A percentile compares a stretch with the other conserved stretches of the same genome.
Evolutionary conservation across 1,140 invertebrate genomes (phyloP).

Genomic region (Hydropsyche tenuis): DNA sequence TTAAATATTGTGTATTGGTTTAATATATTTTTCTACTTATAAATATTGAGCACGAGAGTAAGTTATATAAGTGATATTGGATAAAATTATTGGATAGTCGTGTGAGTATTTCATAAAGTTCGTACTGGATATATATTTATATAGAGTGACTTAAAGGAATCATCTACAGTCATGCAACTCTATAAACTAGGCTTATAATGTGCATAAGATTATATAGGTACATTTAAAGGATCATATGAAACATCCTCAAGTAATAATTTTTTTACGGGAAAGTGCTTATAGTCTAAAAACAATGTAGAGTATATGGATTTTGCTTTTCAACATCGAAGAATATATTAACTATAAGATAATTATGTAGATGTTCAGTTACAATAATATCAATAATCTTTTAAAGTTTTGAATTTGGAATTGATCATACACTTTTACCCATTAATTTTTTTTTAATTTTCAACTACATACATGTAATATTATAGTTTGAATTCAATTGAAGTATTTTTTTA

Average conservation of each 20-base stretch:
- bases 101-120: background rate
- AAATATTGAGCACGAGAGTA: slow-evolving; percentile 12
- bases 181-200: slow-evolving; percentile 9
- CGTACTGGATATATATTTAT: background rate
- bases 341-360: too few species aligned
- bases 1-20: background rate
- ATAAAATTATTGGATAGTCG: background rate
- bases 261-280: too few species aligned
- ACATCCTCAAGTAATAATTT: too few species aligned
- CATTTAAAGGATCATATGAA: too few species aligned
- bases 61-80: background rate
- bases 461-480: slow-evolving; percentile 5
- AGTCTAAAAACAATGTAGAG: background rate
- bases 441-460: too few species aligned
- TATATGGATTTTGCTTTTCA: background rate
- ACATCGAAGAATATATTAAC: background rate
- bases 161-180: slow-evolving; percentile 19
- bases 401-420: too few species aligned
- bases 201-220: background rate
- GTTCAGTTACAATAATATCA: too few species aligned
- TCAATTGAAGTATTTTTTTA: too few species aligned
- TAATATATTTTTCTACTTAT: background rate
- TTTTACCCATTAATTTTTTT: too few species aligned
- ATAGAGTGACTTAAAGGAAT: background rate
- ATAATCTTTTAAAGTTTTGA: too few species aligned